Conservation (phyloP, 2,113 vertebrate genomes). For the Plestiodon gilberti region DNA sequence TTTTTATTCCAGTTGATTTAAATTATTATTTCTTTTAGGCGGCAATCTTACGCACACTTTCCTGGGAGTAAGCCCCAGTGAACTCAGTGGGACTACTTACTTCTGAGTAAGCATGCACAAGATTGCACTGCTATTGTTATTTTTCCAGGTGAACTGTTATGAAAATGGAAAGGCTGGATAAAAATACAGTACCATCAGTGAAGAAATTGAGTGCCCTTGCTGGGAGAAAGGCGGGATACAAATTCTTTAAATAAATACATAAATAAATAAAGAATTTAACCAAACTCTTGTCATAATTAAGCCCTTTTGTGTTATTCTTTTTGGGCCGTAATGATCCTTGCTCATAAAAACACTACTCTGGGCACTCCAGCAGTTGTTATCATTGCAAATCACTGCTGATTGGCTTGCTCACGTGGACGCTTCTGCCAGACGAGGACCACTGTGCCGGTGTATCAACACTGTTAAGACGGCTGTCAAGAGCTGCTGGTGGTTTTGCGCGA, state of each 20-base stretch:
- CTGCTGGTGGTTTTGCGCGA: slow-evolving; percentile 39
- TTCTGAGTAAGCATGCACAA: too few species aligned
- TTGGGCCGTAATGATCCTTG: background rate
- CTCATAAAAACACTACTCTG: background rate
- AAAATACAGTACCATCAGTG: background rate
- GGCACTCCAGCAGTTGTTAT: background rate
- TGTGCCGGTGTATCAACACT: background rate
- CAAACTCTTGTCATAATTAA: background rate
- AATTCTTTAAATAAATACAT: too few species aligned
- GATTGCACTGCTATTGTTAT: too few species aligned
- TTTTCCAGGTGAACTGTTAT: too few species aligned
- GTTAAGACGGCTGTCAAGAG: slow-evolving; percentile 33
- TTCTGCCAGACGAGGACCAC: background rate
- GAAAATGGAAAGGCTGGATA: too few species aligned
- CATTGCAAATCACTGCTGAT: background rate
- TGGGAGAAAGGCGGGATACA: too few species aligned
- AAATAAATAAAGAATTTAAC: background rate
- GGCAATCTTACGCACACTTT: too few species aligned
- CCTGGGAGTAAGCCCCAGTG: too few species aligned
- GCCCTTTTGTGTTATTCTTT: background rate
- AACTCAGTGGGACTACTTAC: too few species aligned
- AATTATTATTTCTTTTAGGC: too few species aligned
- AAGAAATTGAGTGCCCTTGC: too few species aligned
- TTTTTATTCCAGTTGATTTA: too few species aligned
- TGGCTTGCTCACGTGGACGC: background rate